Evolutionary conservation across 2,113 vertebrate species (phyloP).

Genomic region (Myxocyprinus asiaticus): DNA sequence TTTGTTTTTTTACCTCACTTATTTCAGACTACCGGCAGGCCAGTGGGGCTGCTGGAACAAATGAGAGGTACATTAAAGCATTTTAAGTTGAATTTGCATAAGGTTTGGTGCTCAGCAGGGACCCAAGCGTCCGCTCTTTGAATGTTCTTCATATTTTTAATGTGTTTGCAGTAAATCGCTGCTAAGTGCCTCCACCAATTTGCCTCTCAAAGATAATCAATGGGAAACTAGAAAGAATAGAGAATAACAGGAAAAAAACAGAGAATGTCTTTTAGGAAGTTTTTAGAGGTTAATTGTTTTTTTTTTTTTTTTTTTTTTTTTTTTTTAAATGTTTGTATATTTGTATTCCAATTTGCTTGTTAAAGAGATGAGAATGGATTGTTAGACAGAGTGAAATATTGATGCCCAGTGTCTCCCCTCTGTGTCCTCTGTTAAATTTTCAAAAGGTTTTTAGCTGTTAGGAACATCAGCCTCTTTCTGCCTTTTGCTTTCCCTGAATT

Average conservation of each 20-base stretch:
- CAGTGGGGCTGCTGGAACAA: constrained; percentile 37
- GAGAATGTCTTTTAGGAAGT: background rate
- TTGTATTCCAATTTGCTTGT: background rate
- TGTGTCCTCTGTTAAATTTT: constrained; percentile 22
- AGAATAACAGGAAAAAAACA: background rate
- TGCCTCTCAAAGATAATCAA: constrained; percentile 63
- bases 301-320: no score
- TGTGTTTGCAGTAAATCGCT: constrained; percentile 66
- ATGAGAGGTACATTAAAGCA: constrained; percentile 52
- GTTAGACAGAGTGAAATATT: constrained; percentile 31
- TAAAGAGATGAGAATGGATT: constrained; percentile 12
- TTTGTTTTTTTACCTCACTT: background rate
- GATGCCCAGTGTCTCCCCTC: constrained; percentile 19
- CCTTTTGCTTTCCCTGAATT: no score
- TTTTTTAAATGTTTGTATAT: constrained; percentile 10
- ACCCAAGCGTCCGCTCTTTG: background rate
- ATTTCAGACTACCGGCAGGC: background rate
- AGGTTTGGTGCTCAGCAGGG: constrained; percentile 7
- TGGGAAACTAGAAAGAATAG: constrained; percentile 39
- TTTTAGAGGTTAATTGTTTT: background rate
- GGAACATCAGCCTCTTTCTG: background rate
- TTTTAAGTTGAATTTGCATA: constrained; percentile 35
- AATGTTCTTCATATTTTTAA: constrained; percentile 64
- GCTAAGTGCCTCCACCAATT: constrained; percentile 70
- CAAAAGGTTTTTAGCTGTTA: constrained; percentile 3